phyloP scores from a whole-genome alignment of 2,888 invertebrate species.

The Polydrusus tereticollis region DNA sequence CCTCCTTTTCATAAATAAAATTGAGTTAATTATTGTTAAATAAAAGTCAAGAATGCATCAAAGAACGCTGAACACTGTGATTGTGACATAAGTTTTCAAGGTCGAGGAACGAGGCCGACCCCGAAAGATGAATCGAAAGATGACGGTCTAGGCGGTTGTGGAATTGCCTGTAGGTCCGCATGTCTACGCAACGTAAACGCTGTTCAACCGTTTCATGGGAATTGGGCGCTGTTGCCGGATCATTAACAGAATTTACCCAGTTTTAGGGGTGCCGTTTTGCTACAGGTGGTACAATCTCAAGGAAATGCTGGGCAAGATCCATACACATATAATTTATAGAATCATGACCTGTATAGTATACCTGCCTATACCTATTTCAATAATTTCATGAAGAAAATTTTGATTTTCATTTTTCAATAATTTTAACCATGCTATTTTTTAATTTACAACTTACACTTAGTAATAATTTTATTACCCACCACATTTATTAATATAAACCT shows the following conservation, averaged over 20 bases:
- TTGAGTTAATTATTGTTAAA: no score
- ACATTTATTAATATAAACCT: no score
- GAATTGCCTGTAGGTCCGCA: slow-evolving; percentile 1
- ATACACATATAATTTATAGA: no score
- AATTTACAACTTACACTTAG: no score
- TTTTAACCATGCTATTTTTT: no score
- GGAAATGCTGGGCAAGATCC: no score
- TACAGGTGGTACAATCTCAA: no score
- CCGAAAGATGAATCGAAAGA: slow-evolving; percentile 57
- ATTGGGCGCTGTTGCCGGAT: slow-evolving; percentile 13
- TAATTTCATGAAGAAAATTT: not conserved
- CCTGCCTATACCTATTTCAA: not conserved
- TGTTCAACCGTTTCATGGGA: slow-evolving; percentile 17
- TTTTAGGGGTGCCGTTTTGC: not conserved
- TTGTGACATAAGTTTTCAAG: slow-evolving; percentile 62
- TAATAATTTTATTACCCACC: no score
- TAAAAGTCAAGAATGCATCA: slow-evolving; percentile 45
- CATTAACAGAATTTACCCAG: not conserved
- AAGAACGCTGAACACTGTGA: slow-evolving; percentile 49
- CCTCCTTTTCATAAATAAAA: not conserved
- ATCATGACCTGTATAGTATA: no score
- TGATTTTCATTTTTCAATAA: no score
- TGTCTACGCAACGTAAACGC: slow-evolving; percentile 18
- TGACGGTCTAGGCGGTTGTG: slow-evolving; percentile 18
- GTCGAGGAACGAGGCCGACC: slow-evolving; percentile 62